These are phyloP conservation scores for Micrastur ruficollis DNA, from an alignment of 2,797 vertebrate species.

Conservation along the genomic window DNA sequence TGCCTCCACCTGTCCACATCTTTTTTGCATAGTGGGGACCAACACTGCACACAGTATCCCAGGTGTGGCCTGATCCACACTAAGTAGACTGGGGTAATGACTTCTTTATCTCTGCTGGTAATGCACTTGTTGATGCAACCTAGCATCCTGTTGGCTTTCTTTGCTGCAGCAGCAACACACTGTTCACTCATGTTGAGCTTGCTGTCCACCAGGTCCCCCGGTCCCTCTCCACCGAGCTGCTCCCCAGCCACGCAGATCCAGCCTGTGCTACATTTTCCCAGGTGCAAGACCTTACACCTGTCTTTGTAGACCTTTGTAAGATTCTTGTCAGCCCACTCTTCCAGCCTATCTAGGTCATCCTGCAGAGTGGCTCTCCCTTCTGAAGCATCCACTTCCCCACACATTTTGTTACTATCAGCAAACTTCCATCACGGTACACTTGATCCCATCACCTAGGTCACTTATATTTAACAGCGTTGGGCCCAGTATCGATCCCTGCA, in stretches of 20 bases:
- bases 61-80: not conserved
- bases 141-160: not conserved
- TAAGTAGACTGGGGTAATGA: not conserved
- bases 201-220: not conserved
- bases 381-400: not conserved
- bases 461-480: not conserved
- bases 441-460: not conserved
- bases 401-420: not conserved
- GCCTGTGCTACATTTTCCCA: not conserved
- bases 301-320: not conserved
- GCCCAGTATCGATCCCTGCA: rapidly evolving
- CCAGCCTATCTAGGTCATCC: not conserved
- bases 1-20: not conserved
- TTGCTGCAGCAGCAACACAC: not conserved
- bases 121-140: not conserved
- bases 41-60: not conserved
- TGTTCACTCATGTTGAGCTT: not conserved
- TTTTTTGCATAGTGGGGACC: not conserved
- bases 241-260: not conserved
- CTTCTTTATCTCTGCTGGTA: not conserved
- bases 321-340: not conserved
- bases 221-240: not conserved
- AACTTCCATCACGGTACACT: not conserved
- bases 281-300: not conserved
- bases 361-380: not conserved